Conservation (phyloP, 2,797 vertebrate genomes). For the Arrhamphus sclerolepis region DNA sequence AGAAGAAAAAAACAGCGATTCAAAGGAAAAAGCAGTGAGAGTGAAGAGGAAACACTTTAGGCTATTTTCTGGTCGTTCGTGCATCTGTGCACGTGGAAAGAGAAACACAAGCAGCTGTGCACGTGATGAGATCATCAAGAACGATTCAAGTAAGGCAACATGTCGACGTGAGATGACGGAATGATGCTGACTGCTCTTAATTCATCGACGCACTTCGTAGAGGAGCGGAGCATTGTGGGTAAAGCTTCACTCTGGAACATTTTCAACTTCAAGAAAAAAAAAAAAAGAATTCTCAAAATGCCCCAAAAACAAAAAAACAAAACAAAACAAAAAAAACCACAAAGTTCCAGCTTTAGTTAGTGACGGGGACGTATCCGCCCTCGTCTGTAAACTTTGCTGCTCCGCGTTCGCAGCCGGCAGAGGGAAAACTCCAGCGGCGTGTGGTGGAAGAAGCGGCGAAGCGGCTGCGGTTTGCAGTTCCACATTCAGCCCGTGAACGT, state of each 20-base stretch:
- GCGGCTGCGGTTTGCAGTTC: slow-evolving; percentile 72
- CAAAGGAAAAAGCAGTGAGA: too few relatives aligned
- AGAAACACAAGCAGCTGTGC: slow-evolving; percentile 49
- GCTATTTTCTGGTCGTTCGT: too few relatives aligned
- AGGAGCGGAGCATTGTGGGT: slow-evolving; percentile 29
- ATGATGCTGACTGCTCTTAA: slow-evolving; percentile 42
- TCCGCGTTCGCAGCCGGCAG: slow-evolving; percentile 34
- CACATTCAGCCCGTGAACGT: slow-evolving; percentile 58
- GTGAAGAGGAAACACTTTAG: too few relatives aligned
- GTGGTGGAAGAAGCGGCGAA: slow-evolving; percentile 36
- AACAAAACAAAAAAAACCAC: too few relatives aligned
- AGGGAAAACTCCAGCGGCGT: slow-evolving; percentile 27
- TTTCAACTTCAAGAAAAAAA: slow-evolving; percentile 11
- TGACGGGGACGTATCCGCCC: slow-evolving; percentile 2
- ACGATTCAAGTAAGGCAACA: slow-evolving; percentile 80
- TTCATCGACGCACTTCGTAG: slow-evolving; percentile 16
- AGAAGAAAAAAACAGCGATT: too few relatives aligned
- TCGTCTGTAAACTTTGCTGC: slow-evolving; percentile 74
- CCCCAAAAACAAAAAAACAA: slow-evolving; percentile 20
- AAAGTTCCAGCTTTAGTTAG: background rate
- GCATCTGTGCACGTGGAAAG: slow-evolving; percentile 9
- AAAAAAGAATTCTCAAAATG: slow-evolving; percentile 3
- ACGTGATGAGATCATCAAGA: slow-evolving; percentile 49
- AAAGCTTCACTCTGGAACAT: slow-evolving; percentile 15
- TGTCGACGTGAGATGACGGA: slow-evolving; percentile 64